Conservation (phyloP, 2,113 vertebrate genomes). For the Rhinogobius similis region DNA sequence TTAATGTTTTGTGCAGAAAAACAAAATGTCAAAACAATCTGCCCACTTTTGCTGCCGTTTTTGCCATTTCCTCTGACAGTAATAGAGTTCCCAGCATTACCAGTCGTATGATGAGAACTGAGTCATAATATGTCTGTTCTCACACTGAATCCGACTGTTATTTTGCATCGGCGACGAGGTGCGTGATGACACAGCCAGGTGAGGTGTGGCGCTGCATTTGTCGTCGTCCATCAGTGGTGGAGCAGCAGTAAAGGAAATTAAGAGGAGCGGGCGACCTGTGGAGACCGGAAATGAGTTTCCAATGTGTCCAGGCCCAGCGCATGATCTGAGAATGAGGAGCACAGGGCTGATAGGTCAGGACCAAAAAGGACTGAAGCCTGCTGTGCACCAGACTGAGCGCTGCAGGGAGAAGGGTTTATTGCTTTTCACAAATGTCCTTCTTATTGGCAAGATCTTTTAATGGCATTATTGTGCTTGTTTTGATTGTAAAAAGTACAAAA, state of each 20-base stretch:
- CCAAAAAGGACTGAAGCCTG: background rate
- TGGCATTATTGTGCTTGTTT: background rate
- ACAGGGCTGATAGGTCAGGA: conserved; percentile 12
- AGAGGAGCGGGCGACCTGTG: conserved; percentile 14
- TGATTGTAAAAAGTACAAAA: background rate
- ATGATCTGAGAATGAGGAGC: conserved; percentile 38
- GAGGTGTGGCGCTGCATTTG: conserved; percentile 3
- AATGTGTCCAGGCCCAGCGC: conserved; percentile 22
- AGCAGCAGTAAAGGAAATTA: conserved; percentile 6
- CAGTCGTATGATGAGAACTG: background rate
- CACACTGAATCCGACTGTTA: background rate
- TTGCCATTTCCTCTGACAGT: too few species aligned
- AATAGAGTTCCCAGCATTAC: background rate
- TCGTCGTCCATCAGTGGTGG: conserved; percentile 17
- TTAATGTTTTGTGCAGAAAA: too few species aligned
- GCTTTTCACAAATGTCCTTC: background rate
- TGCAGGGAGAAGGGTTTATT: background rate
- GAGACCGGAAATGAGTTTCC: conserved; percentile 50
- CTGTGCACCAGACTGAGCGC: background rate
- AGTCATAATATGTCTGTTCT: background rate
- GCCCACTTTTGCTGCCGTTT: too few species aligned
- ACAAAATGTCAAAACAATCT: too few species aligned
- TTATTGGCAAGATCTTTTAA: background rate
- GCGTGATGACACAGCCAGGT: conserved; percentile 4
- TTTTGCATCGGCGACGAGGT: background rate